Base-by-base conservation (phyloP, 2,888 invertebrate species). In the Limenitis camilla region DNA sequence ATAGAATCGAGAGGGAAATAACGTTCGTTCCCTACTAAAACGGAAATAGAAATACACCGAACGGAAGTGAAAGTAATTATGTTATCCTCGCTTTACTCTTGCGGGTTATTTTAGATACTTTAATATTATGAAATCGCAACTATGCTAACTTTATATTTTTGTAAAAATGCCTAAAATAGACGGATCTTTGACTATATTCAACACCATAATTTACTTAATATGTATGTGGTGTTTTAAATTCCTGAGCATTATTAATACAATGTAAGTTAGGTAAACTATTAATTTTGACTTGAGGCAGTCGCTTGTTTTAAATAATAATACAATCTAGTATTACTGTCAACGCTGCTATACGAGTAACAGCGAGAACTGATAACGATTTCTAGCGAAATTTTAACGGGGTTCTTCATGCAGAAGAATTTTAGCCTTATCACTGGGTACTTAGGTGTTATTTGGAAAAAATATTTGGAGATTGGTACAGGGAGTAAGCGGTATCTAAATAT, bases 51-150 rank as follows among this genome's bases (percentile, higher is more conserved):
- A 80, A 82, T 84, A 81, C 78, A 74, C 76, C 64, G 72, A 82
- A 78, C 82, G 85, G 86, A 86, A 85, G 82, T 85, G 76, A 80
- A 82, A 80, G 84, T 85, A 85, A 86, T 86, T 85, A 86, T 83
- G 78, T 85, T 86, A 86, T 85, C 84, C 79, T 71, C 82, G 77
- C 74, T 75, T 72, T 74, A 68, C 71, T 76, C 71, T 79, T 74
- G 79, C 76, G 77, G 81, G 75, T 77, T 86, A 86, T 84, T 86
- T 85, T 84, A 72, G 71, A 74, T 71, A 72, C 73, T 74, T 72
- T n/a, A n/a, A n/a, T n/a, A n/a, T n/a, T n/a, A n/a, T n/a, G n/a
- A n/a, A n/a, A n/a, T n/a, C n/a, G n/a, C n/a, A n/a, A n/a, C n/a
- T n/a, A n/a, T n/a, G n/a, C n/a, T n/a, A n/a, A n/a, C n/a, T n/a